Evolutionary conservation across 2,888 invertebrate species (phyloP), one percentile per base, ranked within the genome.

Genomic region (Netelia fuscicornis): DNA sequence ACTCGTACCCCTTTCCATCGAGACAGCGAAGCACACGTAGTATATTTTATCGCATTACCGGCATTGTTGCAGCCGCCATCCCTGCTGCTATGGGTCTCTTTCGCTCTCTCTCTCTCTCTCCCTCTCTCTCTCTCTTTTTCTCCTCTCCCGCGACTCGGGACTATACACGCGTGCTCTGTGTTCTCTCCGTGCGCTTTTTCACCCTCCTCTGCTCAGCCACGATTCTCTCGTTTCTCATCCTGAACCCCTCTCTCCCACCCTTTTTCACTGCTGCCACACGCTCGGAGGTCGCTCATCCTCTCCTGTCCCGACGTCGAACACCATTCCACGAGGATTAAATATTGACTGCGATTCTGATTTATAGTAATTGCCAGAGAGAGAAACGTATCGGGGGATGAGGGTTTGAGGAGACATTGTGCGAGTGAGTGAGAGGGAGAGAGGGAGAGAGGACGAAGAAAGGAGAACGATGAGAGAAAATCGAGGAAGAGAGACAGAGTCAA

Each of bases 281-380:
- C 83, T 80, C 72, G 62, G 42, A 70, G 74, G 64, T 74, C 82
- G 78, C 85, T 85, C 86, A 87, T 87, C 86, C 88, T 86, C 88
- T 86, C 88, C 86, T 89, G 88, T 89, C 88, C 85, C 87, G 83
- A 87, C 89, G 87, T 88, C 89, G 90, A 90, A 90, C 91, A 90
- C 92, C 90, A 91, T 93, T 92, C 91, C 91, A 89, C 90, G 91
- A 90, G 92, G 93, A 93, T 93, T 93, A 93, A 93, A 93, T 93
- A 93, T 93, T 91, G 92, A 93, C 93, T 92, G 91, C 92, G 91
- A 92, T 93, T 92, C 91, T 93, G 93, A 93, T 93, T 93, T 93
- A 93, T 93, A 92, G 93, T 92, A 92, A 93, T 93, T 93, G 92
- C 91, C 89, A 90, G 89, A 89, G 90, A 90, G 90, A 81, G 86